Evolutionary conservation across 2,797 vertebrate species (phyloP).

Genomic region (Parotocinclus haroldoi): DNA sequence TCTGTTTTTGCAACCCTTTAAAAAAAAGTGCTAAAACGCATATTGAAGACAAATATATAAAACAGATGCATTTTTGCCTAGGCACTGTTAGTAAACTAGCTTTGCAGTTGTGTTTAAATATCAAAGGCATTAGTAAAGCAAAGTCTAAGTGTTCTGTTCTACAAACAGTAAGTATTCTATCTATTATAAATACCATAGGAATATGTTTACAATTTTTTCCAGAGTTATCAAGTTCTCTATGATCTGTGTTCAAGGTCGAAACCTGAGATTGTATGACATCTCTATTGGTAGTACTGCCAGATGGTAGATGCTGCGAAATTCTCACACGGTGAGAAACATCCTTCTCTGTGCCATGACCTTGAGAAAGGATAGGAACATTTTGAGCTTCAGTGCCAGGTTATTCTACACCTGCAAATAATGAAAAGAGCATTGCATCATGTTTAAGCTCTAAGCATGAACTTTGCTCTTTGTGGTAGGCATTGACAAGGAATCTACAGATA

Average conservation of each 20-base stretch:
- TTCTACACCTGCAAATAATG: conserved; percentile 47
- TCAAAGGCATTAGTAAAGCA: too few species aligned
- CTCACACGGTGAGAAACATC: background rate
- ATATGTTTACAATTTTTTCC: background rate
- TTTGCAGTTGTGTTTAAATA: too few species aligned
- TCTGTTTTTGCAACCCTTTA: too few species aligned
- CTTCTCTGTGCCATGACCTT: conserved; percentile 52
- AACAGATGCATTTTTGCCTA: too few species aligned
- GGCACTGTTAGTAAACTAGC: too few species aligned
- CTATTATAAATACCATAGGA: too few species aligned
- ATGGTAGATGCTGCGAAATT: conserved; percentile 27
- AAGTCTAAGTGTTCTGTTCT: too few species aligned
- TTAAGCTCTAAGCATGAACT: conserved; percentile 21
- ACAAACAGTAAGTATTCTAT: too few species aligned
- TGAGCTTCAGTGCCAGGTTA: conserved; percentile 50
- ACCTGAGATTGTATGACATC: background rate
- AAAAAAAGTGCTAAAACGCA: too few species aligned
- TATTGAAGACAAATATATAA: too few species aligned
- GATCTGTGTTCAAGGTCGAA: conserved; percentile 19
- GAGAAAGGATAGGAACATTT: conserved; percentile 33
- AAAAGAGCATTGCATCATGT: conserved; percentile 26
- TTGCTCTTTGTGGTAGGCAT: background rate
- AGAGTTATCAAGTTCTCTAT: conserved; percentile 5
- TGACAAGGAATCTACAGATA: too few species aligned
- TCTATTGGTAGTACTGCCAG: conserved; percentile 23